These are phyloP conservation scores for Melanocharis versteri DNA, from an alignment of 2,113 vertebrate species.

Conservation along the genomic window DNA sequence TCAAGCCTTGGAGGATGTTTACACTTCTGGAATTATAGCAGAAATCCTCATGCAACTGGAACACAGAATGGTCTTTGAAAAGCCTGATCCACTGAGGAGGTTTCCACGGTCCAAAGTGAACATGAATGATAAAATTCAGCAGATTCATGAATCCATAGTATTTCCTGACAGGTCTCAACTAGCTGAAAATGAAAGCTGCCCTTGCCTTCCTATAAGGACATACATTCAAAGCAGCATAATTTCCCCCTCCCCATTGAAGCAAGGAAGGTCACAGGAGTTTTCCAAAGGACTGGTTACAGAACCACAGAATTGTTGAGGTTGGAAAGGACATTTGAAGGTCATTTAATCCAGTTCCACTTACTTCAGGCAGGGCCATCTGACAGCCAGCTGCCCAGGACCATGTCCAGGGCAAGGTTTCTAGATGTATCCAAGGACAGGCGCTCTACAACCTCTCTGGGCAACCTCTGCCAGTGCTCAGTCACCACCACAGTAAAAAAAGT, in stretches of 20 bases:
- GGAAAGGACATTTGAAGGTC: neutral
- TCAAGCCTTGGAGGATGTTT: neutral
- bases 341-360: neutral
- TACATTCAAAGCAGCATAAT: neutral
- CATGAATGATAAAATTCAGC: neutral
- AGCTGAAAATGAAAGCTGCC: neutral
- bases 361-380: neutral
- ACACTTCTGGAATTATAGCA: neutral
- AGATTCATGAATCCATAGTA: neutral
- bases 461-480: neutral
- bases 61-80: neutral
- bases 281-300: neutral
- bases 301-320: neutral
- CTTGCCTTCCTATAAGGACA: neutral
- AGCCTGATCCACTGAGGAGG: neutral
- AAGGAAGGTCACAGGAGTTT: neutral
- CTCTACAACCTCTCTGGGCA: neutral
- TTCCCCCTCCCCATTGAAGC: neutral
- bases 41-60: neutral
- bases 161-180: neutral
- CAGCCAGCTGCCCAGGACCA: neutral
- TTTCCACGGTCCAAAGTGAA: neutral
- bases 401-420: neutral
- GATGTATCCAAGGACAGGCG: neutral
- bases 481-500: neutral